Evolutionary conservation across 2,797 vertebrate species (phyloP), one percentile per base, ranked within the genome.

Genomic region (Acanthurus tractus): DNA sequence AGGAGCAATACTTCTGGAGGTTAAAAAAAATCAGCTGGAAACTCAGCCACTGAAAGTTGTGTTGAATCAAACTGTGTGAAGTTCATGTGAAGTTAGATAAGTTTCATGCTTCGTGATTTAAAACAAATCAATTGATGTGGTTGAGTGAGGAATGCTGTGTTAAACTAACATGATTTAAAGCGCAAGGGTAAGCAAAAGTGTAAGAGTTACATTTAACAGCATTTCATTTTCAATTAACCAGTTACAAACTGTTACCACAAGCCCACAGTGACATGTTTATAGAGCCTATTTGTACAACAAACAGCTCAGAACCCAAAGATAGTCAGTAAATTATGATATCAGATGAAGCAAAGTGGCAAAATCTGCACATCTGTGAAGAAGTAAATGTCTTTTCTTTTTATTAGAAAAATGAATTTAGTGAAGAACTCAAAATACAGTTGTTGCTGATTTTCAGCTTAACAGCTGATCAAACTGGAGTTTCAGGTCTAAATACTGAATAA

Each of bases 21-120:
- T 65, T 40, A 40, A 40, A 62, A 62, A 48, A 34, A 63, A 79
- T 75, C 49, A 63, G 53, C 6, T 25, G n/a, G 42, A 59, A 66
- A 64, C 4, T n/a, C 46, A 22, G 23, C 3, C 18, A 42, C 2
- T 42, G 12, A 46, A 40, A 29, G 34, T 3, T 74, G 63, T 6
- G 2, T 3, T 14, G 13, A 63, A 52, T 63, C 52, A 49, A 22
- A 12, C 48, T 9, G 10, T 75, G n/a, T 42, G 34, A 50, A 42
- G 45, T 17, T 55, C n/a, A 74, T 36, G 17, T 20, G 20, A 48
- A 55, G 6, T 36, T 49, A 18, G 12, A 10, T 12, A 38, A 59
- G 8, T 38, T 57, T 17, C 23, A 29, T 49, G 12, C n/a, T 10
- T 36, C 23, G n/a, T 17, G 1, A 58, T 23, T 56, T 8, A 57